A percentile compares a stretch with the other conserved stretches of the same genome.
Evolutionary conservation across 1,140 invertebrate species (phyloP).

Genomic region (Brachionus sp.): DNA sequence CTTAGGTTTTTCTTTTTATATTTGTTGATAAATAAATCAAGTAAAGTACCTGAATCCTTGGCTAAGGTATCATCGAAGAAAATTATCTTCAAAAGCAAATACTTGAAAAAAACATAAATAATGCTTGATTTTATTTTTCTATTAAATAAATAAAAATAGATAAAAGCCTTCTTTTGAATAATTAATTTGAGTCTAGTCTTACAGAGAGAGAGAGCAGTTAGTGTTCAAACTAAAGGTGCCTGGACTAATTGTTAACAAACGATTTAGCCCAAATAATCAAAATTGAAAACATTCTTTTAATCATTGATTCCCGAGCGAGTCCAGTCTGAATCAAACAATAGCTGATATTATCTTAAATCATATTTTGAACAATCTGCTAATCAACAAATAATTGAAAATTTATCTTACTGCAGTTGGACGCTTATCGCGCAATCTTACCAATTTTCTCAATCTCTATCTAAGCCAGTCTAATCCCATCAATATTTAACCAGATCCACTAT

Average conservation of each 20-base stretch:
- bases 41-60: neutral
- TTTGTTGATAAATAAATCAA: neutral
- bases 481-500: neutral
- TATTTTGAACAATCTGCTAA: neutral
- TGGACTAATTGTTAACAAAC: slow-evolving; percentile 8
- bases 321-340: neutral
- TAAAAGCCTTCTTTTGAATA: neutral
- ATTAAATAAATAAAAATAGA: neutral
- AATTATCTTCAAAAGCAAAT: neutral
- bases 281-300: slow-evolving; percentile 10
- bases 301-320: neutral
- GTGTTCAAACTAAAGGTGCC: neutral
- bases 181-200: neutral
- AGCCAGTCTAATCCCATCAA: neutral
- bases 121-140: neutral
- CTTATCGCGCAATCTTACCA: neutral
- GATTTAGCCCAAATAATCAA: slow-evolving; percentile 2
- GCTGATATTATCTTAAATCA: neutral
- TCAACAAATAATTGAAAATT: slow-evolving; percentile 5
- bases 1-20: neutral
- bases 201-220: neutral
- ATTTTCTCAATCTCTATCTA: neutral
- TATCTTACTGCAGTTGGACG: neutral
- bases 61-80: neutral
- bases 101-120: neutral